A percentile compares a stretch with the other conserved stretches of the same genome.
These are phyloP conservation scores for Helicoverpa zea DNA, from an alignment of 1,140 invertebrate species.

Conservation along the genomic window DNA sequence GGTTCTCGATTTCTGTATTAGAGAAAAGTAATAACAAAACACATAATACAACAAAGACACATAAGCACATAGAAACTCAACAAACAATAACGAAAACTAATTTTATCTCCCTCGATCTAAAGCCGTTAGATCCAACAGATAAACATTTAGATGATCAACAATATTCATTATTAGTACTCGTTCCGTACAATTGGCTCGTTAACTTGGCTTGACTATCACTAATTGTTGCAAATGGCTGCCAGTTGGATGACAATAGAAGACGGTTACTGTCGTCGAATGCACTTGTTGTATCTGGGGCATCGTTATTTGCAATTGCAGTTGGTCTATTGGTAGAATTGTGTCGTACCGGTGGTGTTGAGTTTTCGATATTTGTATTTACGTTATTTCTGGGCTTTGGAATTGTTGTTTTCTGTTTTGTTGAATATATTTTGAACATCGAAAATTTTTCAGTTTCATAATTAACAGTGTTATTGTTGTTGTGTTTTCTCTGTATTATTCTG, in stretches of 20 bases:
- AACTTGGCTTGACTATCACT: slow-evolving; percentile 68
- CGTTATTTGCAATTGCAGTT: slow-evolving; percentile 49
- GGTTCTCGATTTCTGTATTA: not conserved
- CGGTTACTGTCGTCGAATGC: slow-evolving; percentile 53
- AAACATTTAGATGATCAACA: slow-evolving; percentile 49
- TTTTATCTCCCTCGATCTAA: slow-evolving; percentile 39
- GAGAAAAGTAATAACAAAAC: not conserved
- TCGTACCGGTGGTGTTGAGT: not conserved
- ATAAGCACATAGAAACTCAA: not conserved
- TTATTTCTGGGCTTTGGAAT: not conserved
- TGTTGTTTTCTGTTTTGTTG: not conserved
- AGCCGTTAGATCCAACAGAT: slow-evolving; percentile 38
- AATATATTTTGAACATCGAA: not conserved
- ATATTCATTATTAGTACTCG: slow-evolving; percentile 50
- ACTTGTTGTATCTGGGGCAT: slow-evolving; percentile 62
- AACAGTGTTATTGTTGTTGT: too few species aligned
- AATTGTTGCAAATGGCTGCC: slow-evolving; percentile 80
- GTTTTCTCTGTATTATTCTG: too few species aligned
- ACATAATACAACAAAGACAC: not conserved
- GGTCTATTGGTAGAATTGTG: slow-evolving; percentile 7
- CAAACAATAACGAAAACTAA: slow-evolving; percentile 33
- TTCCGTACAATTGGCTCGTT: slow-evolving; percentile 76
- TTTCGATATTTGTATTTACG: not conserved
- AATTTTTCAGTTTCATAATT: too few species aligned
- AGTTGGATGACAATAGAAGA: slow-evolving; percentile 73